Base-by-base conservation (phyloP, 2,888 invertebrate species). In the Aporophyla nigra region DNA sequence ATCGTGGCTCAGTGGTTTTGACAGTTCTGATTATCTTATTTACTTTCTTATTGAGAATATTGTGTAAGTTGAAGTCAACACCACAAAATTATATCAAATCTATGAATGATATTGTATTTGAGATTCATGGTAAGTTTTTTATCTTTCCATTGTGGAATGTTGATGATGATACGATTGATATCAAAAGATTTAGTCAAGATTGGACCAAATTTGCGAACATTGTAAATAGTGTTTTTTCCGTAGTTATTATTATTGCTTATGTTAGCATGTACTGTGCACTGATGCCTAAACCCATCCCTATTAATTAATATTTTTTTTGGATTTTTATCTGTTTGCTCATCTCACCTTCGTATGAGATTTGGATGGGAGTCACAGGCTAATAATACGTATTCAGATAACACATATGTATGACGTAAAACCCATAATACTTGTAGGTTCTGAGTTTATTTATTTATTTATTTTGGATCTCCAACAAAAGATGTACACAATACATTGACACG, bases 161-260 rank as follows among this genome's bases (percentile, higher is more conserved):
- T 3, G 79, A 76, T 12, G 76, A 73, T 24, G 62, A 71, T 7
- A 40, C 65, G 6, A 54, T 67, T 51, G 76, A 80, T 43, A 74
- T 65, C 51, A 74, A 66, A 49, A 79, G 75, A 14, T 77, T 76
- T 58, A 75, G 56, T 21, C 78, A 86, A 63, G 82, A 84, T 51
- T 93, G 93, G 92, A 86, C 70, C 0, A 86, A 90, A 76, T 91
- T 93, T 51, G 87, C 88, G 0, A 90, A 89, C 78, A 81, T 91
- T 40, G 21, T 91, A 0, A 92, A 93, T 70, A 85, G 83, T 82
- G 63, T 88, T 9, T 90, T 87, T 79, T 51, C 76, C 7, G 49
- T 81, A 14, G 46, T 88, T 33, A 73, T 87, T 53, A 24, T 86
- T 58, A 51, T 87, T 74, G 76, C 84, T 24, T 93, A 92, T 80